A percentile compares a stretch with the other conserved stretches of the same genome.
Evolutionary conservation across 2,888 invertebrate species (phyloP).

Genomic region (Eristalis intricaria): DNA sequence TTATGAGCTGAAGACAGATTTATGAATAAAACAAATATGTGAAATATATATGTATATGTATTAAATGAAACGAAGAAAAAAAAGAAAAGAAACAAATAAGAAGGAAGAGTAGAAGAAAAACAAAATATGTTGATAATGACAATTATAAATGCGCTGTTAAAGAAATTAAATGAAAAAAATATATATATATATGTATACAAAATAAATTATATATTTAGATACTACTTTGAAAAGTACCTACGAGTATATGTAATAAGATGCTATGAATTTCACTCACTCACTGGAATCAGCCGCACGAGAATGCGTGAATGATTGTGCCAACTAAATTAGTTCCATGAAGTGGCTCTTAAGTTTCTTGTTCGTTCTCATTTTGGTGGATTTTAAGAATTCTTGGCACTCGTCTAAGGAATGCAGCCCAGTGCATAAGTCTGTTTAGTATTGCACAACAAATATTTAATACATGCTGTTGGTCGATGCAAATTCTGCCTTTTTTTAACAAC

Average conservation of each 20-base stretch:
- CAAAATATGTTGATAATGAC: constrained; percentile 64
- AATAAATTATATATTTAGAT: constrained; percentile 65
- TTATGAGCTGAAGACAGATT: constrained; percentile 71
- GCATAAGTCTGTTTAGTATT: too few species aligned
- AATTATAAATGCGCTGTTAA: constrained; percentile 71
- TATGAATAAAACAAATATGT: constrained; percentile 51
- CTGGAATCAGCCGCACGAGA: constrained; percentile 14
- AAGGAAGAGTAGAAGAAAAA: too few species aligned
- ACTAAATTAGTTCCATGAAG: not conserved
- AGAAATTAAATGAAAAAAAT: constrained; percentile 28
- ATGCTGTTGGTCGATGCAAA: too few species aligned
- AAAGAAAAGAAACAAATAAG: constrained; percentile 28
- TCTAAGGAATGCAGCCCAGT: too few species aligned
- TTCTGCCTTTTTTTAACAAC: too few species aligned
- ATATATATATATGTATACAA: constrained; percentile 48
- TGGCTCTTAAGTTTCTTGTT: too few species aligned
- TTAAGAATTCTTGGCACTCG: too few species aligned
- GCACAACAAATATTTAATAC: too few species aligned
- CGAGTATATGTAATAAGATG: constrained; percentile 27
- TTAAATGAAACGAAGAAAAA: constrained; percentile 36
- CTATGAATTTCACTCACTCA: constrained; percentile 25
- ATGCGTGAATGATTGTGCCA: not conserved
- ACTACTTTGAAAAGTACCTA: constrained; percentile 71
- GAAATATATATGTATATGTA: constrained; percentile 26
- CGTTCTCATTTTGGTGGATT: too few species aligned